Base-by-base conservation (phyloP, 2,113 vertebrate genomes). In the Salvator merianae region DNA sequence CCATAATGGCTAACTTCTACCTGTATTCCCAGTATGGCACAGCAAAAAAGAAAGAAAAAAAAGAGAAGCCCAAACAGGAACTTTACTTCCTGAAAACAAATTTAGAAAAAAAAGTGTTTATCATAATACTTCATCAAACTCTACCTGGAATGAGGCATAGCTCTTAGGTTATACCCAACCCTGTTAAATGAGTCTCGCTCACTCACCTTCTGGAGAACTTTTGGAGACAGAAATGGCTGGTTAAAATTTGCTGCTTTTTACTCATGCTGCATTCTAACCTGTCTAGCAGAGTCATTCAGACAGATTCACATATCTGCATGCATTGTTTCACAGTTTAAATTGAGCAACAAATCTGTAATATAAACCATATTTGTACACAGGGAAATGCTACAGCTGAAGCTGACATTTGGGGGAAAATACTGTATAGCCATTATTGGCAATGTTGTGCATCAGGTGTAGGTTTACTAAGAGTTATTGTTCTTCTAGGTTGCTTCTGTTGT, bases 401-500 rank as follows among this genome's bases (percentile, higher is more conserved):
- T 77, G 50, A 78, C 18, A 43, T 70, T 78, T 5, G 75, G 90
- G 68, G 38, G 4, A 63, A 68, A 55, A 90, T 65, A 50, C 3
- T 65, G 86, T 65, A 2, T 71, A 28, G 72, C 65, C 8, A 0
- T n/a, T 36, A 20, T 20, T 66, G 38, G 73, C 63, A 83, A 0
- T 72, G 86, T 74, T 84, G 18, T 28, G 22, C 18, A 18, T 85
- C 24, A 47, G 28, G 12, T 38, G 0, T 73, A 1, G 59, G 7
- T 75, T 70, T 40, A 65, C 22, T 9, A 68, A 6, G 3, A 2
- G 4, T 43, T 10, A 47, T 1, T 0, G 0, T 38, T 40, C 6
- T 28, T 14, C 73, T 34, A 62, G 32, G 55, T 47, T 50, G 16
- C 40, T 65, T 3, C 83, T 69, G 2, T 0, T 69, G 47, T 65